A percentile compares a stretch with the other conserved stretches of the same genome.
These are phyloP conservation scores for Eristalis intricaria DNA, from an alignment of 2,888 invertebrate species.

Conservation along the genomic window DNA sequence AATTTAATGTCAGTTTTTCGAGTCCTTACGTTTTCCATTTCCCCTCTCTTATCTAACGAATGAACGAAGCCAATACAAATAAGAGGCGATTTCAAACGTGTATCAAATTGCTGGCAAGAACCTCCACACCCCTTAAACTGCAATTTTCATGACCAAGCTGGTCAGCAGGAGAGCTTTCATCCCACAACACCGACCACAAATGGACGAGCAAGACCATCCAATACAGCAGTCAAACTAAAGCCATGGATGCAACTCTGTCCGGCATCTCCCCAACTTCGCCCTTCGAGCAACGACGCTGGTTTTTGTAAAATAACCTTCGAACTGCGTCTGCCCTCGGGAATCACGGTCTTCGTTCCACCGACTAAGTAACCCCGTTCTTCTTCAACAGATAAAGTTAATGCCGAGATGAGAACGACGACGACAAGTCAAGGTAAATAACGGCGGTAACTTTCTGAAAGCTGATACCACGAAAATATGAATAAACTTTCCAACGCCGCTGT, in stretches of 20 bases:
- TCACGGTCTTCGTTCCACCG: too few relatives aligned
- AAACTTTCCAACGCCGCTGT: conserved; percentile 50
- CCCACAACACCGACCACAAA: neutral
- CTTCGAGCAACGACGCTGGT: neutral
- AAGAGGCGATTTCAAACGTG: neutral
- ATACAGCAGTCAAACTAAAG: neutral
- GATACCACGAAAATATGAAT: neutral
- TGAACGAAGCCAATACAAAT: too few relatives aligned
- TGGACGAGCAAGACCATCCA: neutral
- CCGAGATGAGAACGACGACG: neutral
- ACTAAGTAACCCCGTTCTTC: neutral
- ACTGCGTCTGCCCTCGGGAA: neutral
- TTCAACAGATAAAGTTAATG: neutral
- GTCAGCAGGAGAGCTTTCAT: neutral
- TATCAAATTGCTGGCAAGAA: neutral
- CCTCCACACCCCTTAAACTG: neutral
- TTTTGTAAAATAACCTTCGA: neutral
- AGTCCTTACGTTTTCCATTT: too few relatives aligned
- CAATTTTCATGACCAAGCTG: neutral
- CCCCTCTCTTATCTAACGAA: too few relatives aligned
- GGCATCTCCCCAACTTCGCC: neutral
- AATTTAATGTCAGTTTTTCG: too few relatives aligned
- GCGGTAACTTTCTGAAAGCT: neutral
- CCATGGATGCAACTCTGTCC: neutral
- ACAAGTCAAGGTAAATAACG: neutral